Percentiles rank a stretch among this genome's conserved stretches.
phyloP scores from a whole-genome alignment of 2,797 vertebrate species.

The Siniperca scherzeri region DNA sequence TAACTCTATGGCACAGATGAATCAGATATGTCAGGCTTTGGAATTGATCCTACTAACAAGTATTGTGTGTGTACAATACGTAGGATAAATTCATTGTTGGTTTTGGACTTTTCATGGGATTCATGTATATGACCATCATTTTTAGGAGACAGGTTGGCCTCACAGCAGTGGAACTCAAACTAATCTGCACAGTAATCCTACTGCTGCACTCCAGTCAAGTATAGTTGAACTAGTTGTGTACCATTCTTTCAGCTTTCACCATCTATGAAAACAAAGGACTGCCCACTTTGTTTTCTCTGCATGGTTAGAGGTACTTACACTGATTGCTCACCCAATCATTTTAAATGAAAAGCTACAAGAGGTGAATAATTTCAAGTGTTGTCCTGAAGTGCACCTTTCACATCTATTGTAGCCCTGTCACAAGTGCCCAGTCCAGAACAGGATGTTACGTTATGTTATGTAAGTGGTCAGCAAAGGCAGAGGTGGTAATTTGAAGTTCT shows the following conservation, averaged over 20 bases:
- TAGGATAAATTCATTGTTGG: neutral
- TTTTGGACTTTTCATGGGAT: neutral
- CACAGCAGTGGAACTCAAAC: slow-evolving; percentile 1
- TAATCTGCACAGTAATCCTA: slow-evolving; percentile 33
- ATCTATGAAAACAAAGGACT: slow-evolving; percentile 59
- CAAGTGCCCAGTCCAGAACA: slow-evolving; percentile 24
- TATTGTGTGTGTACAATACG: neutral
- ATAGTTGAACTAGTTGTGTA: slow-evolving; percentile 44
- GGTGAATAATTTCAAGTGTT: slow-evolving; percentile 64
- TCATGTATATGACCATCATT: neutral
- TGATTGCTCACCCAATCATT: slow-evolving; percentile 57
- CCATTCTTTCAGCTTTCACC: slow-evolving; percentile 38
- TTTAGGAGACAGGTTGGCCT: slow-evolving; percentile 2
- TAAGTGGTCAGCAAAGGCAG: slow-evolving; percentile 23
- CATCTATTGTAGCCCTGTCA: slow-evolving; percentile 42
- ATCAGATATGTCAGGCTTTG: neutral
- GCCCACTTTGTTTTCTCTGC: slow-evolving; percentile 56
- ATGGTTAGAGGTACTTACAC: slow-evolving; percentile 40
- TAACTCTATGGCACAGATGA: neutral
- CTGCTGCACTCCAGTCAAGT: slow-evolving; percentile 58
- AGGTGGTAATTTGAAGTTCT: slow-evolving; percentile 1
- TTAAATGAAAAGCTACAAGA: slow-evolving; percentile 59
- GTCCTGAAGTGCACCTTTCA: slow-evolving; percentile 51
- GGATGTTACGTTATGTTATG: slow-evolving; percentile 21
- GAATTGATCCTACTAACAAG: neutral